Base-by-base conservation (phyloP, 2,888 invertebrate species). In the Dexiosoma caninum region DNA sequence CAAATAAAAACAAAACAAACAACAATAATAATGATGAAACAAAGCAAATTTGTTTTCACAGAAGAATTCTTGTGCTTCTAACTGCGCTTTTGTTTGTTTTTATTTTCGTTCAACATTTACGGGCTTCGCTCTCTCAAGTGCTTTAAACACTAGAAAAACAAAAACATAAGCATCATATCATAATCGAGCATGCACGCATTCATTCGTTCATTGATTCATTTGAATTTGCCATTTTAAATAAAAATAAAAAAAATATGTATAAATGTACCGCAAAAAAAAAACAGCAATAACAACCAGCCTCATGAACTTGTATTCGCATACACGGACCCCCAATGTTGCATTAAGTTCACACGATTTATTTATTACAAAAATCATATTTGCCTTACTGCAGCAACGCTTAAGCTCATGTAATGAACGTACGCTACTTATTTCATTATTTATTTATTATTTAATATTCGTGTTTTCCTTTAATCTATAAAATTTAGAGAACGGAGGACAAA, bases 71-170 rank as follows among this genome's bases (percentile, higher is more conserved):
- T 75, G 60, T 30, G 70, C 72, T 79, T 81, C 84, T 83, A 83
- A 83, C 84, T 84, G 83, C 84, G 84, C 84, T 84, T 84, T 84
- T 84, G 84, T 84, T 84, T 82, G 78, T 71, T 83, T 81, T 81
- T 67, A 53, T 80, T 60, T 62, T 69, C 53, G 64, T 69, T 74
- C 19, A 51, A 72, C 35, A 53, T 72, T 75, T n/a, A 57, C 30
- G 64, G 70, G 60, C 60, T 76, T 75, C 67, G 59, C 23, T 16
- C 9, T 49, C 46, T 67, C 10, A 78, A 78, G 59, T 70, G 59
- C 40, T 32, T 70, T 55, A 62, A 69, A 75, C 69, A 75, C 69
- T 19, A 72, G 75, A 69, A 51, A 69, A 59, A 78, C 55, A 75
- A 69, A 75, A 75, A 78, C 64, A 78, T 71, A 49, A 70, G 75